These are phyloP conservation scores for Oscheius sp. DNA, from an alignment of 2,888 invertebrate genomes.

Conservation along the genomic window DNA sequence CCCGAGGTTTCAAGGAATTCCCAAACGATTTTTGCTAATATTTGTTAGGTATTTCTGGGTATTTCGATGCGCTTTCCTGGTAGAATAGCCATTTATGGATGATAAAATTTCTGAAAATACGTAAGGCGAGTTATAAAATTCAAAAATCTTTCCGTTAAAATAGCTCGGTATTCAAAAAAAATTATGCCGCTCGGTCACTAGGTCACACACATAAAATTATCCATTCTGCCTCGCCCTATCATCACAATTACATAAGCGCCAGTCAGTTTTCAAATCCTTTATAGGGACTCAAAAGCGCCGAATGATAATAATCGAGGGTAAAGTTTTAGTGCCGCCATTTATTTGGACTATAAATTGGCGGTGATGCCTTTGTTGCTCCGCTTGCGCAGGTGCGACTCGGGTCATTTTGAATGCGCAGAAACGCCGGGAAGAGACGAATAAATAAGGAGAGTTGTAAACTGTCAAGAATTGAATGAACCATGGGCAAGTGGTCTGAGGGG, in stretches of 20 bases:
- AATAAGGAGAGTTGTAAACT: not conserved
- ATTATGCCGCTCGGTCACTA: too few species aligned
- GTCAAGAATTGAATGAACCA: not conserved
- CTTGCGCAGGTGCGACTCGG: conserved; percentile 34
- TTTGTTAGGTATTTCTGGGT: too few species aligned
- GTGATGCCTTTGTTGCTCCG: conserved; percentile 25
- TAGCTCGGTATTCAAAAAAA: too few species aligned
- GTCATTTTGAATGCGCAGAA: conserved; percentile 15
- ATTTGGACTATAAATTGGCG: conserved; percentile 35
- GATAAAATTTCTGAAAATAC: too few species aligned
- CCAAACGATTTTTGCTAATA: too few species aligned
- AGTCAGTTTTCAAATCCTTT: not conserved
- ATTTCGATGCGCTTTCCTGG: too few species aligned
- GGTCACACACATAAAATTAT: not conserved
- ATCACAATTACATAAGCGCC: not conserved
- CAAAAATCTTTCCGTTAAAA: too few species aligned
- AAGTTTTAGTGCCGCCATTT: conserved; percentile 15
- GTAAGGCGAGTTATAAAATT: too few species aligned
- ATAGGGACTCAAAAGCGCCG: not conserved
- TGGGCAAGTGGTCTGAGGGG: too few species aligned
- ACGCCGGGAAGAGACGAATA: not conserved
- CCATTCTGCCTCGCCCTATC: not conserved
- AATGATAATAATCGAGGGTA: conserved; percentile 7
- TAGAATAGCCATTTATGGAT: too few species aligned
- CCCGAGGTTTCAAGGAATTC: too few species aligned